Evolutionary conservation across 1,140 invertebrate genomes (phyloP), one percentile per base, ranked within the genome.

Genomic region (Drosophila mayri): DNA sequence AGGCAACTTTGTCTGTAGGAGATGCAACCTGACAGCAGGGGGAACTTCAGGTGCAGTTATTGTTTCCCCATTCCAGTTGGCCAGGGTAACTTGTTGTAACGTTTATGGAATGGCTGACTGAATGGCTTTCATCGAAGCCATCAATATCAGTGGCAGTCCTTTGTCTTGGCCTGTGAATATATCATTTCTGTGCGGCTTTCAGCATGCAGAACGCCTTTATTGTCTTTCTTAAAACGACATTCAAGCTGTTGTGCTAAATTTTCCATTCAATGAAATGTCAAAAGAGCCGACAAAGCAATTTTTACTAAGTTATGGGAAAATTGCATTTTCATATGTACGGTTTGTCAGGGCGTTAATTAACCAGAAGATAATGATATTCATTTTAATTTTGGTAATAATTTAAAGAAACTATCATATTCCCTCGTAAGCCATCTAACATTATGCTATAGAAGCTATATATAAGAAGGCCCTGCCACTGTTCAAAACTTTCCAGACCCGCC

Each of bases 71-170:
- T n/a, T n/a, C 22, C 35, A 35, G 40, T 22, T 52, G n/a, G 22
- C 30, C 30, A 44, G 30, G 30, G 11, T 41, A 70, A 46, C 66
- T 70, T 44, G 52, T 70, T 70, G 32, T 25, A 38, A 55, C 63
- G 25, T 65, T 32, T 49, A 44, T 64, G 18, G 40, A 18, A 43
- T 30, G 25, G n/a, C 47, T 63, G 32, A 40, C 22, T 12, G 35
- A 41, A 63, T 40, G 61, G 37, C 18, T 37, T 44, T 70, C 50
- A 54, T 68, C 62, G 52, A 32, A 40, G 38, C 18, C 63, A 70
- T 67, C 66, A 67, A 55, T 70, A 46, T 54, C 66, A 67, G 30
- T 54, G 30, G 12, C 38, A 41, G 10, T 67, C 22, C 47, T 30
- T 70, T 67, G 38, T 52, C 37, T 35, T 35, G 10, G 7, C 22